These are phyloP conservation scores for Drosophila monieri DNA, from an alignment of 2,888 invertebrate genomes.

Conservation along the genomic window DNA sequence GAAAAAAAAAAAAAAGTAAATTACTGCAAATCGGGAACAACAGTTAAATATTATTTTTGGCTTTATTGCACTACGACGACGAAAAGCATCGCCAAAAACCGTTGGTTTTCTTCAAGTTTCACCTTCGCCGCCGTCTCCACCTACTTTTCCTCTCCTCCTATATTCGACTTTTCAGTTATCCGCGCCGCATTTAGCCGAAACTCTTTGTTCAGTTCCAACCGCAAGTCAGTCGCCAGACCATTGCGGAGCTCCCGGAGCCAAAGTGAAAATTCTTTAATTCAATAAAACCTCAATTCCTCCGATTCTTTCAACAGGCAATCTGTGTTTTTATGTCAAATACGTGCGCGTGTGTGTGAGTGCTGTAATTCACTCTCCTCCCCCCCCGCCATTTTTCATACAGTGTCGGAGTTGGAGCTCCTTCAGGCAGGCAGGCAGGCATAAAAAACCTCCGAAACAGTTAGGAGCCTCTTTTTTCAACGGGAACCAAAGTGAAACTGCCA, in stretches of 20 bases:
- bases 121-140: conserved; percentile 10
- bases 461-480: conserved; percentile 24
- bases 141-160: conserved; percentile 1
- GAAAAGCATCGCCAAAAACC: conserved; percentile 44
- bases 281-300: conserved; percentile 39
- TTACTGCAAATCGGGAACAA: conserved; percentile 71
- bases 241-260: conserved; percentile 14
- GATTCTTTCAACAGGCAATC: conserved; percentile 50
- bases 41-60: conserved; percentile 61
- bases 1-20: conserved; percentile 48
- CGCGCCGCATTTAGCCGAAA: conserved; percentile 36
- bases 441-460: conserved; percentile 25
- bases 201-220: conserved; percentile 21
- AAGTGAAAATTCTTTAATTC: conserved; percentile 33
- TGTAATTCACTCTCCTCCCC: too few species aligned
- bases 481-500: conserved; percentile 47
- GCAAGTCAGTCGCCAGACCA: neutral
- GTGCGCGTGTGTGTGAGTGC: conserved; percentile 45
- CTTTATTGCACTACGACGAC: conserved; percentile 56
- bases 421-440: neutral
- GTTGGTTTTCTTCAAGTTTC: conserved; percentile 43
- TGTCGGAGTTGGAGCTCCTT: conserved; percentile 28
- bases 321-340: conserved; percentile 53
- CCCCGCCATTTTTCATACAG: conserved; percentile 49
- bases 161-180: conserved; percentile 44